A percentile compares a stretch with the other conserved stretches of the same genome.
Conservation (phyloP, 2,113 vertebrate species). For the Microcebus ravelobensis region DNA sequence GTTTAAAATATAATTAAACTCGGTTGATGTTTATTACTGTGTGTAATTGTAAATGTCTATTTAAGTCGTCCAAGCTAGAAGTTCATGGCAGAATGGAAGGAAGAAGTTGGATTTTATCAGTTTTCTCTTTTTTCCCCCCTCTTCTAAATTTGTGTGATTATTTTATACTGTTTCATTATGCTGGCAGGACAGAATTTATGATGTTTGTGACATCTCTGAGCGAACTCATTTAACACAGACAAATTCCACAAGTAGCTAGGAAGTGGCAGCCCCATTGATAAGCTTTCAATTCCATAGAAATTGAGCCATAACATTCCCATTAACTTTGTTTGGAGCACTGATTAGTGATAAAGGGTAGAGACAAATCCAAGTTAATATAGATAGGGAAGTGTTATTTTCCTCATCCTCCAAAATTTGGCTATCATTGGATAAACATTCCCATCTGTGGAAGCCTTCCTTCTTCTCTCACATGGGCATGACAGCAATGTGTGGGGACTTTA, state of each 20-base stretch:
- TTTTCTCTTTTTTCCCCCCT: fast-evolving
- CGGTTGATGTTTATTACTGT: not conserved
- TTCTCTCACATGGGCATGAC: not conserved
- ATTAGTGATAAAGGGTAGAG: constrained; percentile 61
- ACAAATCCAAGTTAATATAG: constrained; percentile 73
- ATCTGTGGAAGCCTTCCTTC: constrained; percentile 42
- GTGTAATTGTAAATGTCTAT: not conserved
- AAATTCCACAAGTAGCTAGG: constrained; percentile 72
- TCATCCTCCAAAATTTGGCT: constrained; percentile 76
- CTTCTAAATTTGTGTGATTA: not conserved
- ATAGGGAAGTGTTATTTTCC: constrained; percentile 76
- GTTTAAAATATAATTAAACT: not conserved
- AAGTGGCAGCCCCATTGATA: constrained; percentile 70
- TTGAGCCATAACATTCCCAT: constrained; percentile 62
- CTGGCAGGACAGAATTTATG: not conserved
- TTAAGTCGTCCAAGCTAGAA: not conserved
- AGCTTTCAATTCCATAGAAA: constrained; percentile 62
- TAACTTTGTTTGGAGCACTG: constrained; percentile 73
- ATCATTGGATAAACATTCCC: constrained; percentile 76
- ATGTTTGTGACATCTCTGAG: not conserved
- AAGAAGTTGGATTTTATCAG: not conserved
- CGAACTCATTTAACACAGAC: constrained; percentile 62
- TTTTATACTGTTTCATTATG: not conserved
- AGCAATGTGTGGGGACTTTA: not conserved
- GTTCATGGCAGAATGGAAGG: not conserved